Base-by-base conservation (phyloP, 2,113 vertebrate species). In the Corydoras sp. region DNA sequence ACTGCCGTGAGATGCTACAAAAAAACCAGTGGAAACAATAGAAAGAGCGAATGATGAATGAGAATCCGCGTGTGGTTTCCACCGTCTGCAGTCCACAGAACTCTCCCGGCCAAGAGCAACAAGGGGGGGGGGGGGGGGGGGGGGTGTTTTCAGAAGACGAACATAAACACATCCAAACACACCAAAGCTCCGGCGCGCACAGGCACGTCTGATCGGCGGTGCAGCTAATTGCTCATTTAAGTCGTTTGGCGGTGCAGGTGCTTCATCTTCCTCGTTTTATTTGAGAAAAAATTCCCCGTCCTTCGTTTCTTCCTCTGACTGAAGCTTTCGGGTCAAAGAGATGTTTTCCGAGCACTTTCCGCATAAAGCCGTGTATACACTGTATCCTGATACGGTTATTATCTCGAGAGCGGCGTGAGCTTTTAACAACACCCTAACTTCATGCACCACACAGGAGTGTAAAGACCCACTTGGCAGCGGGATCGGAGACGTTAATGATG, bases 161-260 rank as follows among this genome's bases (percentile, higher is more conserved):
- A 24, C 18, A 24, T 24, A 24, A 50, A 48, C 56, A 72, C 15
- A 14, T n/a, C 43, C 32, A 49, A 32, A 72, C 32, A 43, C 60
- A 58, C 66, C 53, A 31, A 15, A 31, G 49, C 70, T n/a, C 54
- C 55, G n/a, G 43, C 65, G 4, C 24, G 18, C 13, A 14, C 60
- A 73, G 59, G 60, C 48, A 14, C 6, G 8, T 18, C 35, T 68
- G 62, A 64, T 35, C 18, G 18, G 18, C 51, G 43, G 65, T 62
- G 62, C 54, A 30, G 63, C 62, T 78, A 78, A 75, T 74, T 74
- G 73, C 63, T 73, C 73, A 65, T 74, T 81, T 71, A 69, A 70
- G 73, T 63, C 55, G 67, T 71, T 66, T 69, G 61, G 63, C 69
- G 68, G 72, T 65, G 67, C 50, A 71, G 49, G 49, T 18, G 30